Evolutionary conservation across 2,113 vertebrate genomes (phyloP).

Genomic region (Prietella phreatophila): DNA sequence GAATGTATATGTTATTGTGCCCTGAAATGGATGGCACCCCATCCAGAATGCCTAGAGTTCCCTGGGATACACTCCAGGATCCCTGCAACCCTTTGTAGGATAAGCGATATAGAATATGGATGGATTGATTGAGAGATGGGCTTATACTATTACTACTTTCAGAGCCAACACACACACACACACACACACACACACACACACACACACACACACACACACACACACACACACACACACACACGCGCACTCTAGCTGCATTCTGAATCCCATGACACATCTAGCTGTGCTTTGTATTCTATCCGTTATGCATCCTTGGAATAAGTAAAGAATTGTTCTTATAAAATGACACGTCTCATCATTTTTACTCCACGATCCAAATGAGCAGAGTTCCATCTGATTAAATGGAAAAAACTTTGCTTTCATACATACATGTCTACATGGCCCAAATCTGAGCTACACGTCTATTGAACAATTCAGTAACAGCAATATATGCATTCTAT

Average conservation of each 20-base stretch:
- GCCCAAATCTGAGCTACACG: background rate
- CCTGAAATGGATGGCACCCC: no score
- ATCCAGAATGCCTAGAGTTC: no score
- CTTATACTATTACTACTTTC: slow-evolving; percentile 9
- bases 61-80: no score
- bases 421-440: background rate
- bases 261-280: background rate
- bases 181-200: slow-evolving; percentile 15
- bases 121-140: background rate
- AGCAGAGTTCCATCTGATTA: background rate
- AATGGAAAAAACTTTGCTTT: background rate
- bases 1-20: no score
- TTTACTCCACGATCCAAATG: background rate
- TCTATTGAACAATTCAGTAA: background rate
- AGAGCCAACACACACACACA: slow-evolving; percentile 8
- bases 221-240: background rate
- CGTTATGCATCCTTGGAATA: background rate
- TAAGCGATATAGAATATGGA: no score
- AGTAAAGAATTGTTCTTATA: background rate
- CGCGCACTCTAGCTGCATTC: background rate
- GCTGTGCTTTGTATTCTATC: background rate
- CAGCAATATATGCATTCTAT: background rate
- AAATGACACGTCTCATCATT: background rate
- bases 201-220: background rate
- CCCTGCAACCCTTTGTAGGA: no score